Base-by-base conservation (phyloP, 2,797 vertebrate genomes). In the Momotus momota region DNA sequence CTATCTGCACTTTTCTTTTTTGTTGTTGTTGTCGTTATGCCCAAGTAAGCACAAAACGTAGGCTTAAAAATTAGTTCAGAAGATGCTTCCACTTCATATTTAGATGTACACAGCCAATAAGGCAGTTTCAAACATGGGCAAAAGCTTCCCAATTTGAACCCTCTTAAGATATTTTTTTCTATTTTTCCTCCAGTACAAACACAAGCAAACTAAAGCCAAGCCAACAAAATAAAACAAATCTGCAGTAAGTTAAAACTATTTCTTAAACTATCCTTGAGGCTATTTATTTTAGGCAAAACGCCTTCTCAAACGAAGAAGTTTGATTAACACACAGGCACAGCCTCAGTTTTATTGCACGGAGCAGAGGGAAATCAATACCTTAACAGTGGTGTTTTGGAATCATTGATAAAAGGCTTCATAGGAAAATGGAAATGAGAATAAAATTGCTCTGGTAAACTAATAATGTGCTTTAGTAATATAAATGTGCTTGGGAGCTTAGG, bases 41-140 rank as follows among this genome's bases (percentile, higher is more conserved):
- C 27, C 71, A 57, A 95, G 29, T 10, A 61, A 86, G 78, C 48
- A 89, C 19, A 66, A 77, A 85, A 85, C n/a, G 54, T 52, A 90
- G 83, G 64, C 65, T 88, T 80, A 90, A 96, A 96, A 93, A 95
- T 77, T 8, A 29, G 18, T 94, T 92, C 46, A 72, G 55, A 81
- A 86, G 70, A 85, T 58, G 40, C 38, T 91, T 93, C 57, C 86
- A 71, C 80, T 96, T 96, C 82, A 83, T 58, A 84, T 84, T 92
- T 72, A 94, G 91, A 94, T 93, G 26, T 54, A 74, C 48, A 46
- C 61, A 96, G 64, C 55, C 89, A 96, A 80, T 54, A 90, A 96
- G 19, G 67, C 46, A 86, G 69, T 93, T 95, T 94, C 67, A 80
- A 85, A 93, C 1, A 13, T 2, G 5, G 5, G 29, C 35, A 92